Evolutionary conservation across 1,140 invertebrate species (phyloP).

Genomic region (Drosophila subobscura): DNA sequence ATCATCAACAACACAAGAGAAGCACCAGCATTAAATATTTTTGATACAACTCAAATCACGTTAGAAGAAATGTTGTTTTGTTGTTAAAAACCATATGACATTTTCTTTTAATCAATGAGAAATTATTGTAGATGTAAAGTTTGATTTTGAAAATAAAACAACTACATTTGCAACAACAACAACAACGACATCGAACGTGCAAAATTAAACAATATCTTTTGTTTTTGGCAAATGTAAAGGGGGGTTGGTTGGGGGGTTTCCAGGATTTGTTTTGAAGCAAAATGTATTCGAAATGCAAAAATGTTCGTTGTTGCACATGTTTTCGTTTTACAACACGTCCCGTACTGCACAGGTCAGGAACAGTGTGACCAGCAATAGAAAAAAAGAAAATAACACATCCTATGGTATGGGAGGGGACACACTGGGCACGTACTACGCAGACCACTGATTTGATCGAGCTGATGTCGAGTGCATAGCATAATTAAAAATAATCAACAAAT

Average conservation of each 20-base stretch:
- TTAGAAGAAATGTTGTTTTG: slow-evolving; percentile 14
- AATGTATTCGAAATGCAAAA: slow-evolving; percentile 2
- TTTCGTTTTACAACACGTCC: neutral
- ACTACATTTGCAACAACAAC: slow-evolving; percentile 67
- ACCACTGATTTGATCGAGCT: too few species aligned
- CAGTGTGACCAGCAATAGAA: slow-evolving; percentile 4
- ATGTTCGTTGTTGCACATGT: neutral
- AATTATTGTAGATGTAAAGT: neutral
- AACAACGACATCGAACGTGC: slow-evolving; percentile 71
- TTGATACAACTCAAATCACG: slow-evolving; percentile 16
- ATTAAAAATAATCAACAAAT: slow-evolving; percentile 14
- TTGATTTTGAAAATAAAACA: slow-evolving; percentile 12
- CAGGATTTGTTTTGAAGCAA: neutral
- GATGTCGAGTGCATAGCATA: slow-evolving; percentile 2
- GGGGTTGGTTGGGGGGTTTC: neutral
- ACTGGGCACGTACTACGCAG: slow-evolving; percentile 24
- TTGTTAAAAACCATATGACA: slow-evolving; percentile 6
- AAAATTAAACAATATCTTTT: slow-evolving; percentile 41
- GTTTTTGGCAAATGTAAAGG: slow-evolving; percentile 8
- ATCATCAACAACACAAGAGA: slow-evolving; percentile 73
- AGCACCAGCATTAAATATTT: slow-evolving; percentile 68
- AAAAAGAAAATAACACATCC: slow-evolving; percentile 10
- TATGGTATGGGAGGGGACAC: slow-evolving; percentile 8
- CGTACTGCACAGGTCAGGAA: too few species aligned
- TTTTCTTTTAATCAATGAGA: slow-evolving; percentile 7